A percentile compares a stretch with the other conserved stretches of the same genome.
Evolutionary conservation across 2,888 invertebrate species (phyloP).

Genomic region (Nomada goodeniana): DNA sequence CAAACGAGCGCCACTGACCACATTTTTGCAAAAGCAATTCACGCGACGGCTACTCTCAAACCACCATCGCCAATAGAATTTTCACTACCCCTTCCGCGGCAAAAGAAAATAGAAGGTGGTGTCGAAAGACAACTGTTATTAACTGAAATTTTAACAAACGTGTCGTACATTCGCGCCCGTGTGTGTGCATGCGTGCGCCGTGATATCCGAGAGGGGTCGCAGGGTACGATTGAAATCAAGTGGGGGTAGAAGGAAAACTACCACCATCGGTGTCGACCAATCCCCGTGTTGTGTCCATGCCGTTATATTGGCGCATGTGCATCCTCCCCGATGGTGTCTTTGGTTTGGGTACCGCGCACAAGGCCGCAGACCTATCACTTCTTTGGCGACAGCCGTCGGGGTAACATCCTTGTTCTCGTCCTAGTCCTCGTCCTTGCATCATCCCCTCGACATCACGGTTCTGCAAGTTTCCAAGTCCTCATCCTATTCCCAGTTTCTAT

Average conservation of each 20-base stretch:
- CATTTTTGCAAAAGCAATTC: too few relatives aligned
- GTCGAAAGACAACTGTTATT: slow-evolving; percentile 35
- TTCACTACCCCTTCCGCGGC: neutral
- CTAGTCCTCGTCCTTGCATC: slow-evolving; percentile 61
- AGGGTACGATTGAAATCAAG: slow-evolving; percentile 5
- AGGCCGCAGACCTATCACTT: slow-evolving; percentile 82
- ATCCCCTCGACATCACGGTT: slow-evolving; percentile 43
- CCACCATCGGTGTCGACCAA: slow-evolving; percentile 40
- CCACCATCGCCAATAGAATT: neutral
- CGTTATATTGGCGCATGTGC: slow-evolving; percentile 43
- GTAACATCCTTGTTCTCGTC: slow-evolving; percentile 81
- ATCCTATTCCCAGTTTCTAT: slow-evolving; percentile 9
- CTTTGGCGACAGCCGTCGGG: slow-evolving; percentile 83
- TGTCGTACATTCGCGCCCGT: neutral
- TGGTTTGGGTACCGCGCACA: slow-evolving; percentile 80
- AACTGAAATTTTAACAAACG: slow-evolving; percentile 52
- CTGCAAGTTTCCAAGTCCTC: slow-evolving; percentile 36
- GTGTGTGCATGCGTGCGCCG: slow-evolving; percentile 2
- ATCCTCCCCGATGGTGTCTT: slow-evolving; percentile 47
- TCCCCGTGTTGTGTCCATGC: slow-evolving; percentile 15
- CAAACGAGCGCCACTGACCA: too few relatives aligned
- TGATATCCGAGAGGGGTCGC: slow-evolving; percentile 46
- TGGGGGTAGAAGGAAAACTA: slow-evolving; percentile 52
- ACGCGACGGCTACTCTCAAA: too few relatives aligned
- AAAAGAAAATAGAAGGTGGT: neutral